Conservation (phyloP, 1,140 invertebrate species). For the Oryctes rhinoceros region DNA sequence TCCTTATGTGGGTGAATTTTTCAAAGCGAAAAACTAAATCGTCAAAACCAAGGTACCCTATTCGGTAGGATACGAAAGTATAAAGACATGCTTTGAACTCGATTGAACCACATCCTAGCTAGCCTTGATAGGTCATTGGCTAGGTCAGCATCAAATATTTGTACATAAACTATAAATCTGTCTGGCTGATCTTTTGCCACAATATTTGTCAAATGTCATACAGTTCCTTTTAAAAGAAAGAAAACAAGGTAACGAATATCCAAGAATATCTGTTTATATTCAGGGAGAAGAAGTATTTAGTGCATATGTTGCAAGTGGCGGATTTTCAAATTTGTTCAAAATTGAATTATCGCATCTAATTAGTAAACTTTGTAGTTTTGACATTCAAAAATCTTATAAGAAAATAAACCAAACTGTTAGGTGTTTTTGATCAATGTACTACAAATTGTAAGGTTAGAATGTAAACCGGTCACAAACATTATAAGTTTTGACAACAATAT, state of each 20-base stretch:
- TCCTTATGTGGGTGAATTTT: too few relatives aligned
- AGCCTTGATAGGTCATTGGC: slow-evolving; percentile 52
- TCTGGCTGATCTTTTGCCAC: background rate
- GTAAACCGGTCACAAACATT: background rate
- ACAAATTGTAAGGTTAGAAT: slow-evolving; percentile 20
- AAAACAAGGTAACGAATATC: too few relatives aligned
- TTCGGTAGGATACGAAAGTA: background rate
- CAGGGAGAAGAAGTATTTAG: too few relatives aligned
- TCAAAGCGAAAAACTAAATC: too few relatives aligned
- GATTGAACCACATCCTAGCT: slow-evolving; percentile 50
- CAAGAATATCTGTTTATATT: too few relatives aligned
- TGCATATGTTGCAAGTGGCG: too few relatives aligned
- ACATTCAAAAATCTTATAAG: background rate
- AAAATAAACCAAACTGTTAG: background rate
- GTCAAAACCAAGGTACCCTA: too few relatives aligned
- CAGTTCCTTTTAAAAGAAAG: too few relatives aligned
- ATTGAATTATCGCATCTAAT: too few relatives aligned
- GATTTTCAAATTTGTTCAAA: too few relatives aligned
- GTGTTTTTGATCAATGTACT: background rate
- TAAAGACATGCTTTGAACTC: slow-evolving; percentile 40
- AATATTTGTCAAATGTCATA: background rate
- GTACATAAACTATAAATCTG: background rate
- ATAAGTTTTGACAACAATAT: background rate
- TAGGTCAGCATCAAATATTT: slow-evolving; percentile 9
- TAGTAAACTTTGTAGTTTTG: background rate